Conservation (phyloP, 1,140 invertebrate species). For the Panagrolaimus sp. region DNA sequence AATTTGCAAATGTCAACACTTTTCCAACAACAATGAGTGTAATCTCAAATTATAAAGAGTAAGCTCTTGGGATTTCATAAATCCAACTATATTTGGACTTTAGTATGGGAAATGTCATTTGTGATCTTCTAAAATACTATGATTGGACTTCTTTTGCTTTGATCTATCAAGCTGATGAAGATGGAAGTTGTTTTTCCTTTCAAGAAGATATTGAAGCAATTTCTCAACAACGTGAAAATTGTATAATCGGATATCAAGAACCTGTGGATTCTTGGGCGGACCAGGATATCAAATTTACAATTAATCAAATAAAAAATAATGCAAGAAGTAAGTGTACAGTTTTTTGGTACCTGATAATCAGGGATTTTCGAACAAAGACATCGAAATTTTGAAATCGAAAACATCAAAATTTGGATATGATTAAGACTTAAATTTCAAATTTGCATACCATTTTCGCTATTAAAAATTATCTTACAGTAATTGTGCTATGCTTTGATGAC, state of each 20-base stretch:
- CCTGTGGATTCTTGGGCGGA: constrained; percentile 15
- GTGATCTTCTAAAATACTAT: constrained; percentile 4
- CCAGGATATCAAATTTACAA: background rate
- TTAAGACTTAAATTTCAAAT: no score
- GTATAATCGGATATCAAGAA: constrained; percentile 17
- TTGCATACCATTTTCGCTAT: no score
- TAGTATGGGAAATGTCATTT: background rate
- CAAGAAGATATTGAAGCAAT: constrained; percentile 31
- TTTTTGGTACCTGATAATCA: no score
- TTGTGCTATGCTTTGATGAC: constrained; percentile 32
- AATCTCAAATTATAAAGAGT: constrained; percentile 26
- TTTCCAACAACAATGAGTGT: constrained; percentile 26
- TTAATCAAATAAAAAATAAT: constrained; percentile 1
- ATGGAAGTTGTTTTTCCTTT: constrained; percentile 28
- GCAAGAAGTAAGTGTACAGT: background rate
- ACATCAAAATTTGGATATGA: background rate
- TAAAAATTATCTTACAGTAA: constrained; percentile 34
- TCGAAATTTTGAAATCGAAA: constrained; percentile 21
- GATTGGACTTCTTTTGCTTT: constrained; percentile 16
- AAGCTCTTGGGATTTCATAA: background rate
- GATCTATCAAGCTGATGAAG: constrained; percentile 34
- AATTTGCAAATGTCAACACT: constrained; percentile 5
- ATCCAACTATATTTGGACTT: background rate
- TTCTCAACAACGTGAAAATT: constrained; percentile 18
- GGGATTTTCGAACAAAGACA: constrained; percentile 21